Conservation (phyloP, 2,113 vertebrate genomes). For the zebrafish (Danio rerio) region GRCz12tu NC_133178.1:27482001-27482500, state of each 20-base stretch:
- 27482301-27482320: background rate
- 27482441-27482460: background rate
- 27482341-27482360: background rate
- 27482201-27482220: background rate
- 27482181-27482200: background rate
- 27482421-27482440: constrained; percentile 11
- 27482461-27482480: background rate
- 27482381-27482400: background rate
- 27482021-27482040: background rate
- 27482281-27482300: background rate
- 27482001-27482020: constrained; percentile 21
- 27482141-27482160: constrained; percentile 13
- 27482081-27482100: constrained; percentile 42
- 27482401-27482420: background rate
- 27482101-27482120: constrained; percentile 7
- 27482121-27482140: constrained; percentile 10
- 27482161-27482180: constrained; percentile 21
- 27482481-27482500: constrained; percentile 15
- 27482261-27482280: background rate
- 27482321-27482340: background rate
- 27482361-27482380: constrained; percentile 5
- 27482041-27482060: constrained; percentile 23
- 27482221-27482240: background rate
- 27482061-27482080: background rate
- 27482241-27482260: background rate